A percentile compares a stretch with the other conserved stretches of the same genome.
Evolutionary conservation across 1,140 invertebrate species (phyloP).

Genomic region (Drosophila watanabei): DNA sequence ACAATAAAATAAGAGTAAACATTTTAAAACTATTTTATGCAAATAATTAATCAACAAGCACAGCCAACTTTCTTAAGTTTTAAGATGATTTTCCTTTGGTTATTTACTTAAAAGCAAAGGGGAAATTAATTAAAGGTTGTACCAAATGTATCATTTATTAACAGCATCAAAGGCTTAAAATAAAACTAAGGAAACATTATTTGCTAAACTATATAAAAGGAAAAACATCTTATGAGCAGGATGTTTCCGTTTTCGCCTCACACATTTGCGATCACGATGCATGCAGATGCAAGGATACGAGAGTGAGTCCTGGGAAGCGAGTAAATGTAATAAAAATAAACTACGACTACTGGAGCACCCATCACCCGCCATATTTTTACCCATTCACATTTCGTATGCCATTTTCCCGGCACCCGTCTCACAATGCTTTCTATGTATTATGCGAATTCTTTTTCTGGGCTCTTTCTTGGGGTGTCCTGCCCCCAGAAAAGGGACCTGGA

Average conservation of each 20-base stretch:
- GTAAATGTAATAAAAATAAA: constrained; percentile 82
- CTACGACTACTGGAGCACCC: constrained; percentile 61
- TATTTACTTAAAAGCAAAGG: not conserved
- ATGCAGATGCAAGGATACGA: constrained; percentile 63
- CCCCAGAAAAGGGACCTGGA: not conserved
- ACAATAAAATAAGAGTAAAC: no score
- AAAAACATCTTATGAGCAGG: not conserved
- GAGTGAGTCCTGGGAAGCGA: constrained; percentile 32
- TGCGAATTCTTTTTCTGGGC: constrained; percentile 64
- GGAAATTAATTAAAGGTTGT: no score
- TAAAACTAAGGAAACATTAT: not conserved
- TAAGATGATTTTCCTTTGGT: not conserved
- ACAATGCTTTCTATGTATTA: constrained; percentile 65
- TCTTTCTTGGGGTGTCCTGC: constrained; percentile 18
- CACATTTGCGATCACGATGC: constrained; percentile 66
- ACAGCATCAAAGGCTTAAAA: not conserved
- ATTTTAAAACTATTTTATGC: no score
- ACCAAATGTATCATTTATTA: not conserved
- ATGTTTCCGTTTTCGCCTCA: constrained; percentile 2
- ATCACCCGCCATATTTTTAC: not conserved
- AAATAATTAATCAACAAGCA: not conserved
- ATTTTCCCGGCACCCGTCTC: constrained; percentile 4
- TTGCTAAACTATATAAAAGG: not conserved
- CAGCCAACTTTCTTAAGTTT: not conserved
- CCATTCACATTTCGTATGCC: not conserved